Conservation (phyloP, 2,113 vertebrate species). For the Grammomys surdaster region DNA sequence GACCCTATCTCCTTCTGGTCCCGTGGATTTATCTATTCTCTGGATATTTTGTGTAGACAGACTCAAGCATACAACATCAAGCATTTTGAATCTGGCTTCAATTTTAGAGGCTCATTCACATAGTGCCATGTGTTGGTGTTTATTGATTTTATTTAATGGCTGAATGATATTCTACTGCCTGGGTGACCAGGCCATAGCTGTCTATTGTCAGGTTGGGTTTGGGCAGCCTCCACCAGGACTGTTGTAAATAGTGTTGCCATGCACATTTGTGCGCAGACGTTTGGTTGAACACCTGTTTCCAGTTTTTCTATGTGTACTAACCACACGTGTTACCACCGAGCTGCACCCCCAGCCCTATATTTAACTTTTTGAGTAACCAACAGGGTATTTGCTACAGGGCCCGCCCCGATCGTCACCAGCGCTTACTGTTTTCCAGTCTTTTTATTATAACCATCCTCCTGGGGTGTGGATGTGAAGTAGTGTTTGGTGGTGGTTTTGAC, state of each 20-base stretch:
- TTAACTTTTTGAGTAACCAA: slow-evolving; percentile 56
- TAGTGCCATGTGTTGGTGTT: background rate
- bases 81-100: slow-evolving; percentile 31
- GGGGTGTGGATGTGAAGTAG: background rate
- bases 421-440: background rate
- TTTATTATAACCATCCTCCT: background rate
- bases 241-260: background rate
- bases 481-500: background rate
- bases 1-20: background rate
- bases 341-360: background rate
- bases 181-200: background rate
- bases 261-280: background rate
- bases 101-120: background rate
- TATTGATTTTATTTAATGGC: background rate
- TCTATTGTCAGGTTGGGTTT: background rate
- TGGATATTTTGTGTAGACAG: background rate
- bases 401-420: background rate
- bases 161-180: background rate
- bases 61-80: background rate
- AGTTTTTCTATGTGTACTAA: slow-evolving; percentile 36
- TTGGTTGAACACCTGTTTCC: slow-evolving; percentile 50
- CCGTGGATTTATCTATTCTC: background rate
- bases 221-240: background rate
- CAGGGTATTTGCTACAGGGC: background rate
- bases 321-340: background rate